phyloP scores from a whole-genome alignment of 2,888 invertebrate genomes.

The Agrotis ipsilon region DNA sequence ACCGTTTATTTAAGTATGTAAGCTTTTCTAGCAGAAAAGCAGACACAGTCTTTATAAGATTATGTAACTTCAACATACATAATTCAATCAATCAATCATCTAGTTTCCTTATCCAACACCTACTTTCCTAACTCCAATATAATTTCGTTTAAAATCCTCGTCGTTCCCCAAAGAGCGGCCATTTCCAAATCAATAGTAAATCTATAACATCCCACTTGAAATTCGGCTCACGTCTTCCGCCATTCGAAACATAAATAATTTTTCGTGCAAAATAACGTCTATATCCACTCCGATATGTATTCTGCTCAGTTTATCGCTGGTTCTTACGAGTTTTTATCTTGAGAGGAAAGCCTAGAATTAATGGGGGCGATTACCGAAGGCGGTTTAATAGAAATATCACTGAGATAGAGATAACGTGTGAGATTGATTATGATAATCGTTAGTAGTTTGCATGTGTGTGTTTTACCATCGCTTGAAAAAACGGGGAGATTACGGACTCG shows the following conservation, averaged over 20 bases:
- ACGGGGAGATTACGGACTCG: too few relatives aligned
- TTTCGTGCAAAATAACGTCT: conserved; percentile 59
- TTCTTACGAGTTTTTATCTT: conserved; percentile 53
- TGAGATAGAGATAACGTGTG: conserved; percentile 63
- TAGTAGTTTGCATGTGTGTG: conserved; percentile 1
- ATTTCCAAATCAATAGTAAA: conserved; percentile 54
- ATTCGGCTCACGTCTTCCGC: conserved; percentile 49
- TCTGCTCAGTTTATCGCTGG: conserved; percentile 46
- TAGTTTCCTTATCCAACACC: not conserved
- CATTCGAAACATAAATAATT: conserved; percentile 58
- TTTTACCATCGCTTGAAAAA: not conserved
- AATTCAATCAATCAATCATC: not conserved
- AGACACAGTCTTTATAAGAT: too few relatives aligned
- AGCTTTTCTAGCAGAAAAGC: too few relatives aligned
- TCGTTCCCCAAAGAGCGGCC: conserved; percentile 36
- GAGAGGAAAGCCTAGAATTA: conserved; percentile 40
- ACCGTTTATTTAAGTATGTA: too few relatives aligned
- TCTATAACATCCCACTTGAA: conserved; percentile 41
- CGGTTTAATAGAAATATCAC: conserved; percentile 77
- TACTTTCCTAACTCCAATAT: not conserved
- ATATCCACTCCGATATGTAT: conserved; percentile 49
- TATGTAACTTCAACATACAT: too few relatives aligned
- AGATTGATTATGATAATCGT: conserved; percentile 23
- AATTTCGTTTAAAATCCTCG: conserved; percentile 10
- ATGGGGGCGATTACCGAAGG: conserved; percentile 63